Evolutionary conservation across 2,113 vertebrate species (phyloP), one percentile per base, ranked within the genome.

Genomic region (Eublepharis macularius): DNA sequence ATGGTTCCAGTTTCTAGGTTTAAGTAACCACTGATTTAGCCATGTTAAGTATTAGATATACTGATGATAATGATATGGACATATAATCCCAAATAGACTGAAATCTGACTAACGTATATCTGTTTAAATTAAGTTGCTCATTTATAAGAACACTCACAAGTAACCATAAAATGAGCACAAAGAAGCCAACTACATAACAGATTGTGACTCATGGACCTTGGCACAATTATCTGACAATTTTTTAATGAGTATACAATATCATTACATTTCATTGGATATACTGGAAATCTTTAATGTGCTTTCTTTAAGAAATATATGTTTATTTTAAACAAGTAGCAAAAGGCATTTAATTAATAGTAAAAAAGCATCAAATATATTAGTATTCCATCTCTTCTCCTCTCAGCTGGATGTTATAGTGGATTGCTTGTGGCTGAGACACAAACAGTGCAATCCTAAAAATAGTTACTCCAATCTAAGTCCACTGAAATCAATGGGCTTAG

Each of bases 351-450:
- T 60, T 4, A 76, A 34, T 45, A 21, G 19, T 6, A 39, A 41
- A 12, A 36, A 39, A 76, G 9, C 29, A 73, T 39, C 80, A 6
- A 45, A 43, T 79, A n/a, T 6, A 84, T 69, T 26, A 68, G 39
- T 74, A 45, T 80, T 81, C 19, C 36, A 83, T 73, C 81, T 89
- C 34, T 78, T 13, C 73, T 73, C 87, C 12, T 75, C 79, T 74
- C 85, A 70, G 1, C 49, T 43, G 29, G 47, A 26, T 65, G 77
- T 57, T 80, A 26, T 32, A 54, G 45, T 60, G 14, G 87, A 90
- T 69, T n/a, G 68, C 16, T 54, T 80, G 51, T 83, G 79, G 63
- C 70, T 78, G 69, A 36, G 45, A 51, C 54, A 12, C 12, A 83
- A n/a, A n/a, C n/a, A n/a, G n/a, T n/a, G n/a, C n/a, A n/a, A n/a